Evolutionary conservation across 2,113 vertebrate genomes (phyloP).

Genomic region (Malaclemys terrapin): DNA sequence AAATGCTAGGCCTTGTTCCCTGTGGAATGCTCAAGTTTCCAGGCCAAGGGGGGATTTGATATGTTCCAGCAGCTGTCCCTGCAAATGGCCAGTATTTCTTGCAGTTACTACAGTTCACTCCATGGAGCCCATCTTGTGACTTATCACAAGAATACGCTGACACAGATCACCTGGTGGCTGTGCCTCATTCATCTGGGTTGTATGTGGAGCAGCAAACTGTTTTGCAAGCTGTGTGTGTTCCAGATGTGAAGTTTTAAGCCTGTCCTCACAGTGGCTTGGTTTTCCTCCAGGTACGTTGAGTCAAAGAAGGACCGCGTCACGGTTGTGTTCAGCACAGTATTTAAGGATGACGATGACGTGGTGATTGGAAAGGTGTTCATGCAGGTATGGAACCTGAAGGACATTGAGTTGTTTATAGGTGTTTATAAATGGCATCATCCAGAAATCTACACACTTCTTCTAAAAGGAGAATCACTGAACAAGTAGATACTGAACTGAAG

Average conservation of each 20-base stretch:
- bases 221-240: not conserved
- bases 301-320: conserved; percentile 98
- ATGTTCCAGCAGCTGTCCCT: not conserved
- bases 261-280: not conserved
- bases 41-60: not conserved
- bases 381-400: conserved; percentile 86
- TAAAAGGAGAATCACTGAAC: not conserved
- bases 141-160: not conserved
- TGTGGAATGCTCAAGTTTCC: not conserved
- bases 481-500: not conserved
- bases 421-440: not conserved
- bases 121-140: not conserved
- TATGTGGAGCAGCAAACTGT: not conserved
- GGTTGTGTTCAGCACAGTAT: conserved; percentile 98
- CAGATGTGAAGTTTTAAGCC: not conserved
- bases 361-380: conserved; percentile 99
- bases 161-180: not conserved
- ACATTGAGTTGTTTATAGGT: rapidly evolving
- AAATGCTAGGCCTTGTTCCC: conserved; percentile 7
- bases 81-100: rapidly evolving
- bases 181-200: not conserved
- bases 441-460: not conserved
- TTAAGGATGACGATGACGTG: conserved; percentile 98
- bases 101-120: not conserved
- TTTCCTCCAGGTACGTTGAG: conserved; percentile 91